Evolutionary conservation across 1,140 invertebrate species (phyloP), one percentile per base, ranked within the genome.

Genomic region (Zaprionus taronus): DNA sequence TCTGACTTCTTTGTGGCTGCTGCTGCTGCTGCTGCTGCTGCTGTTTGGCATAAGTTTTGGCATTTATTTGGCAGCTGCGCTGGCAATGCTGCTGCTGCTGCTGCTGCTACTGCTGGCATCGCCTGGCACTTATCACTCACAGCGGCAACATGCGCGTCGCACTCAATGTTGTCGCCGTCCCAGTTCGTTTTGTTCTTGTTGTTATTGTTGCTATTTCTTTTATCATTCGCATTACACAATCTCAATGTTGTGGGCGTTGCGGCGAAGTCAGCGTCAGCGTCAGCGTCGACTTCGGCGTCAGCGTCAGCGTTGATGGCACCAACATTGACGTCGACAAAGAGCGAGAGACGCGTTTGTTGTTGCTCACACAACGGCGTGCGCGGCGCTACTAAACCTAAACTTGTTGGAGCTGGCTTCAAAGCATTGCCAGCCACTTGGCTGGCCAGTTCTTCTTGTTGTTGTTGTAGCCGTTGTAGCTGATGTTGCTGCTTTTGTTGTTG

Each of bases 341-440:
- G 56, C 53, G 83, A 75, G 55, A 72, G 73, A 80, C 74, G 73
- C 83, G 77, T 66, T 84, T 77, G 72, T 70, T 84, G 82, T 62
- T 87, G 84, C 72, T 87, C 84, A 89, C 84, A 72, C 84, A 71
- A 84, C 85, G 83, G 81, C 79, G 71, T 80, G 72, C 81, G 86
- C 81, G 86, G 79, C 75, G 83, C 74, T 86, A 91, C 85, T 91
- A 80, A 90, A 86, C 87, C 87, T 70, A 86, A 90, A 86, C 87
- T 89, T 91, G 86, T 89, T 86, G 83, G 60, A 77, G 75, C 81
- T 82, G 83, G 80, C 85, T 91, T 85, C 70, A 80, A 82, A 89
- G 68, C 76, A 74, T 56, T 73, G 66, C 65, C 73, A 67, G 80
- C 81, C 56, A 79, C 76, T 89, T 84, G 81, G 66, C 72, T 62